phyloP scores from a whole-genome alignment of 2,888 invertebrate species.

The Cheiracanthium punctorium region DNA sequence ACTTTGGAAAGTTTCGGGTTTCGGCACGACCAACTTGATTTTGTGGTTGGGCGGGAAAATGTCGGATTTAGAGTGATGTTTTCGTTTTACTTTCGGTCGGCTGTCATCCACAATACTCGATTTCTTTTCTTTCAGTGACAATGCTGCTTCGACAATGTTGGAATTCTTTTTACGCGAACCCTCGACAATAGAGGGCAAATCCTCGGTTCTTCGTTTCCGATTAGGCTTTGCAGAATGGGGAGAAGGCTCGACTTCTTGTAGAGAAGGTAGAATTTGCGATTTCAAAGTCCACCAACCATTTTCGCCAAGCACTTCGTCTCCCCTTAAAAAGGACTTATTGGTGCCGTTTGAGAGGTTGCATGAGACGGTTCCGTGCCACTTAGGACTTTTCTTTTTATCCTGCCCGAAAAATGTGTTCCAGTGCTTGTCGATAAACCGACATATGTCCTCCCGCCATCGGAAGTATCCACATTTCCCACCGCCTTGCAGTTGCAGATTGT shows the following conservation, averaged over 20 bases:
- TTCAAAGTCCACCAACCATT: slow-evolving; percentile 91
- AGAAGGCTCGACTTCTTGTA: slow-evolving; percentile 67
- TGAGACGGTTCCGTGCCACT: slow-evolving; percentile 91
- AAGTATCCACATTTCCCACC: slow-evolving; percentile 89
- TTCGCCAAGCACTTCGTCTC: slow-evolving; percentile 83
- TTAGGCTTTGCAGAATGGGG: slow-evolving; percentile 9
- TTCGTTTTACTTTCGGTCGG: neutral
- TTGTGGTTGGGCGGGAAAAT: slow-evolving; percentile 33
- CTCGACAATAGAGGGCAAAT: slow-evolving; percentile 16
- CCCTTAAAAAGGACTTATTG: slow-evolving; percentile 85
- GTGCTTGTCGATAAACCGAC: slow-evolving; percentile 86
- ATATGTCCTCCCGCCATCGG: slow-evolving; percentile 90
- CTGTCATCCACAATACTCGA: slow-evolving; percentile 62
- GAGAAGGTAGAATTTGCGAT: slow-evolving; percentile 74
- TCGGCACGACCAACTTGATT: slow-evolving; percentile 40
- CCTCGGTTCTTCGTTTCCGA: slow-evolving; percentile 20
- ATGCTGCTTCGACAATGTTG: slow-evolving; percentile 75
- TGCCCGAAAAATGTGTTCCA: slow-evolving; percentile 85
- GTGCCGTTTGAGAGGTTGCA: slow-evolving; percentile 87
- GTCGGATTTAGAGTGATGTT: slow-evolving; percentile 12
- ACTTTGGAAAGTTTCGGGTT: neutral
- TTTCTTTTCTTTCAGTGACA: slow-evolving; percentile 76
- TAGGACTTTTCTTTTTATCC: slow-evolving; percentile 85
- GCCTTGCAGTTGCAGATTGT: slow-evolving; percentile 84
- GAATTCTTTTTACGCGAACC: slow-evolving; percentile 49